Evolutionary conservation across 2,797 vertebrate species (phyloP), one percentile per base, ranked within the genome.

Genomic region (Thripadectes ignobilis): DNA sequence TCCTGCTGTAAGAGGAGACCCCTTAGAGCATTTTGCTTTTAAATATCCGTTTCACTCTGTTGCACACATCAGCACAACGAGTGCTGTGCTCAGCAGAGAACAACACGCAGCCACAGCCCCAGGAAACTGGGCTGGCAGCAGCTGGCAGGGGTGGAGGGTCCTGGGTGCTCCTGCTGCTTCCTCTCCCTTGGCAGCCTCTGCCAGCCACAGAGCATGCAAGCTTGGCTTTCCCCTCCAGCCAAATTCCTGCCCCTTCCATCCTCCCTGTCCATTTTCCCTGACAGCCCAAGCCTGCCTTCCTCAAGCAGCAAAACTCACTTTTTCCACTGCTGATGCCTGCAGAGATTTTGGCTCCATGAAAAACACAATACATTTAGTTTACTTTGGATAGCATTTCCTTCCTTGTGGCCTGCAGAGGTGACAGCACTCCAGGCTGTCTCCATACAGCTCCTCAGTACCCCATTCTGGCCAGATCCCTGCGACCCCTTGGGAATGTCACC

Each of bases 71-170:
- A 71, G 77, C 58, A 68, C 61, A 39, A 34, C 0, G 3, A 65
- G 45, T 9, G 19, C 36, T 46, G 32, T 1, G 36, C 83, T 71
- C 80, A 39, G 80, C 32, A 27, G 63, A 54, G 52, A 51, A 6
- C n/a, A 27, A 0, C 14, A 4, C 0, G 2, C 51, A 61, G 14
- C 11, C 4, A 0, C 7, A 1, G 43, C 34, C 45, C 41, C 67
- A 36, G 59, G 67, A 69, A 29, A 39, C 4, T 0, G 1, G 36
- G 74, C 41, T 61, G 62, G 59, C 59, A 59, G 81, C 76, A 62
- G 57, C 75, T 20, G 55, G 62, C 23, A 67, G 41, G 27, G 68
- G 23, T 14, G 18, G 32, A 71, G 20, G 43, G n/a, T 58, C 61
- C 80, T 29, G 8, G 36, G 76, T 5, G 4, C 45, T 67, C 14